Conservation (phyloP, 2,888 invertebrate species). For the Listrodromus nycthemerus region DNA sequence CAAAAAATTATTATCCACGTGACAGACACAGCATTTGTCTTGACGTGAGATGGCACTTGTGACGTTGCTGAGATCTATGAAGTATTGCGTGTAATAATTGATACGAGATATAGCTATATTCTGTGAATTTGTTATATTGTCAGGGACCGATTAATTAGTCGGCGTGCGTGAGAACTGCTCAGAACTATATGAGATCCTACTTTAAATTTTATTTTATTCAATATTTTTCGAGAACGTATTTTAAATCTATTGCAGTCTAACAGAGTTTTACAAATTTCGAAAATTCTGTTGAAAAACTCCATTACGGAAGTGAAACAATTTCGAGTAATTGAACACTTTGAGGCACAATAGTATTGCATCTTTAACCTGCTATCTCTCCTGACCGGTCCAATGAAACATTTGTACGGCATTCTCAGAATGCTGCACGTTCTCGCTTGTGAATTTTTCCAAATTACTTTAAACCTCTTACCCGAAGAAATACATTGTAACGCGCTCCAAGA, state of each 20-base stretch:
- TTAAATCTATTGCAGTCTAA: background rate
- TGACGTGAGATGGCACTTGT: slow-evolving; percentile 69
- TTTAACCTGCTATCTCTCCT: background rate
- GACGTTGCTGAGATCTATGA: slow-evolving; percentile 64
- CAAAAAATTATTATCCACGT: slow-evolving; percentile 39
- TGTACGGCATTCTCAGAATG: background rate
- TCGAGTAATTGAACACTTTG: background rate
- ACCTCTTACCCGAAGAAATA: no score
- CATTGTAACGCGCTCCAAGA: no score
- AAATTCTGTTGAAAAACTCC: background rate
- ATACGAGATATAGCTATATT: slow-evolving; percentile 26
- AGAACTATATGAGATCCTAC: background rate
- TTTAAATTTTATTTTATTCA: background rate
- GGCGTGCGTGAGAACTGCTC: slow-evolving; percentile 44
- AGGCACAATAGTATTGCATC: background rate
- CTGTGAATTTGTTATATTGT: slow-evolving; percentile 41
- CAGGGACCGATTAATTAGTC: slow-evolving; percentile 30
- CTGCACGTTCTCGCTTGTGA: background rate
- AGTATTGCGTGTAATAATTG: slow-evolving; percentile 51
- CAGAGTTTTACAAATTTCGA: background rate
- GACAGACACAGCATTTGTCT: slow-evolving; percentile 57
- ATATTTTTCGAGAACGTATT: background rate
- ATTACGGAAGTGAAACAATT: background rate
- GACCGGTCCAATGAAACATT: background rate
- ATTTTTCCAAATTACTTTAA: no score